Base-by-base conservation (phyloP, 2,888 invertebrate species). In the Agrilus biguttatus region DNA sequence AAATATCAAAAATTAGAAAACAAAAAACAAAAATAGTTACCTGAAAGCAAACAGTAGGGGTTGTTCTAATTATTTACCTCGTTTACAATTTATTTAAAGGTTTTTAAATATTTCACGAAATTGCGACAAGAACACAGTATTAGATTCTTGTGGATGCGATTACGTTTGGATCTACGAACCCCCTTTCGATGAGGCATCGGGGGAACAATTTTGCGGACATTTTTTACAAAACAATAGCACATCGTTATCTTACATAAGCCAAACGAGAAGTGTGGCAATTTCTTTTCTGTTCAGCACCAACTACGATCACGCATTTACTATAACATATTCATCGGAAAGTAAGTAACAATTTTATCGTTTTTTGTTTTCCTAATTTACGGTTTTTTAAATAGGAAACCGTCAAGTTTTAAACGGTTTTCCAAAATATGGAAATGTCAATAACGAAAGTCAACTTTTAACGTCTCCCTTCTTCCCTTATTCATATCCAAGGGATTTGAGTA, bases 391-490 rank as follows among this genome's bases (percentile, higher is more conserved):
- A 79, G 80, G 75, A 53, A 80, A 80, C 56, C 69, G 73, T 34
- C 63, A 71, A 49, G 60, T 68, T 46, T 61, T 73, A 8, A 66
- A 65, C 46, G 73, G 72, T 14, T 64, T 65, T 39, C 70, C 71
- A 14, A 65, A 57, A 45, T 57, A 63, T 28, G 51, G 48, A 8
- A 53, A 51, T 33, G 57, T 67, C 54, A 66, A 69, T 56, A 53
- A 65, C 57, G 60, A 53, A 39, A 61, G 60, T 23, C 76, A 76
- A 41, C 63, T 70, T 36, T 65, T 81, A 42, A 71, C 73, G 1
- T 78, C 80, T 1, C 81, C 82, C 2, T 80, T 76, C 56, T 82
- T 82, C 51, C 81, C 82, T 0, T 66, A 74, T 49, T 66, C 71
- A 12, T 81, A 81, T 63, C 77, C 80, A 1, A 68, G 75, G 34